Evolutionary conservation across 1,140 invertebrate genomes (phyloP).

Genomic region (Plodia interpunctella): DNA sequence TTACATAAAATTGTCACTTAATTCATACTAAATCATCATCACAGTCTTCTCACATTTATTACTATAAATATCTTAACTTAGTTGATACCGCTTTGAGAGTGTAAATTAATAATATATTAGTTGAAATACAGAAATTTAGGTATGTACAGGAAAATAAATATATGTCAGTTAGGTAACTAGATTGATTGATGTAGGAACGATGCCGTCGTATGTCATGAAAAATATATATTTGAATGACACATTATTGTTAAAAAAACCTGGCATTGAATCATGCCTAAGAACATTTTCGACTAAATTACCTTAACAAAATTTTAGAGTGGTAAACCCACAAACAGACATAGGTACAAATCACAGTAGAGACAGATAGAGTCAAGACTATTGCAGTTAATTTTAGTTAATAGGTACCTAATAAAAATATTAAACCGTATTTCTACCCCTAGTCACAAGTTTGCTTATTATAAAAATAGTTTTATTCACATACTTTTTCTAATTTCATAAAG

Average conservation of each 20-base stretch:
- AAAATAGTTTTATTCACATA: background rate
- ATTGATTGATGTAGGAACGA: background rate
- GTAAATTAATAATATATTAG: slow-evolving; percentile 18
- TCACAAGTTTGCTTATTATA: background rate
- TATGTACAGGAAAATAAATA: slow-evolving; percentile 30
- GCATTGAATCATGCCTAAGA: too few relatives aligned
- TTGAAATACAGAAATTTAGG: slow-evolving; percentile 25
- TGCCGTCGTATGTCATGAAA: background rate
- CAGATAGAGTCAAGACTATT: too few relatives aligned
- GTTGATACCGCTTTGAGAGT: slow-evolving; percentile 25
- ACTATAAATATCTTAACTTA: slow-evolving; percentile 20
- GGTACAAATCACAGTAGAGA: too few relatives aligned
- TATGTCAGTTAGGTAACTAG: slow-evolving; percentile 21
- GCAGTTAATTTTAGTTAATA: too few relatives aligned
- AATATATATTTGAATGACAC: background rate
- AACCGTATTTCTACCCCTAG: background rate
- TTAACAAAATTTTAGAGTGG: too few relatives aligned
- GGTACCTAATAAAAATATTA: background rate
- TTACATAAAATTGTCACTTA: slow-evolving; percentile 39
- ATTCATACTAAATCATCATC: slow-evolving; percentile 56
- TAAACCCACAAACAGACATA: too few relatives aligned
- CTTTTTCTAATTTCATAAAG: background rate
- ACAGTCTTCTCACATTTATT: slow-evolving; percentile 67
- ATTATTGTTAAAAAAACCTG: too few relatives aligned
- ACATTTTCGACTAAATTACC: too few relatives aligned